These are phyloP conservation scores for Trochalopteron elliotii DNA, from an alignment of 2,113 vertebrate genomes.

Conservation along the genomic window DNA sequence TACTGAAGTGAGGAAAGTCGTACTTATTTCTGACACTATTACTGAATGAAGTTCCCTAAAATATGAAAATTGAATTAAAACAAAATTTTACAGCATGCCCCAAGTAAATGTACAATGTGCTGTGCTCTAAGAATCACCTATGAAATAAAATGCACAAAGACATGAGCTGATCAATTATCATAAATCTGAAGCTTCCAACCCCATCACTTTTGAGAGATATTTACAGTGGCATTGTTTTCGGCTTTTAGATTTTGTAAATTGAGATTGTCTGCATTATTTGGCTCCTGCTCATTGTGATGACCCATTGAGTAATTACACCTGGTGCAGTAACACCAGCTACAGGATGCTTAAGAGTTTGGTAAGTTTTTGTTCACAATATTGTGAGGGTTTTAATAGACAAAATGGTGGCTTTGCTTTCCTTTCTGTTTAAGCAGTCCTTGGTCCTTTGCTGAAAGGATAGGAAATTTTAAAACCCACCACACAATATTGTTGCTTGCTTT, in stretches of 20 bases:
- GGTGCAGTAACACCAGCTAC: not conserved
- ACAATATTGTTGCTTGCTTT: conserved; percentile 55
- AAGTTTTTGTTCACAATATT: conserved; percentile 65
- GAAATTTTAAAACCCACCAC: conserved; percentile 56
- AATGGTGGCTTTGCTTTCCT: not conserved
- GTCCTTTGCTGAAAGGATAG: not conserved
- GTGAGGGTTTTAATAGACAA: conserved; percentile 56
- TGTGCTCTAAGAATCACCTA: not conserved
- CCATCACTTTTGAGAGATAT: conserved; percentile 29
- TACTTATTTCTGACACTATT: not conserved
- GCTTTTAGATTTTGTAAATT: conserved; percentile 9
- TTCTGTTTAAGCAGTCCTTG: not conserved
- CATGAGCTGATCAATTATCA: not conserved
- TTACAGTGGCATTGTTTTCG: conserved; percentile 67
- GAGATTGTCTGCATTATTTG: not conserved
- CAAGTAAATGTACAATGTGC: not conserved
- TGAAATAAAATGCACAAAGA: not conserved
- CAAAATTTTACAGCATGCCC: not conserved
- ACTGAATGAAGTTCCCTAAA: not conserved
- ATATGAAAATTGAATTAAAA: not conserved
- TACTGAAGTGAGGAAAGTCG: not conserved
- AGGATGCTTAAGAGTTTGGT: not conserved
- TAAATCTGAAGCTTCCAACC: not conserved
- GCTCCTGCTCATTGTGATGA: conserved; percentile 58
- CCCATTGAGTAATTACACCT: not conserved